phyloP scores from a whole-genome alignment of 1,140 invertebrate genomes.

The Hyles vespertilio region DNA sequence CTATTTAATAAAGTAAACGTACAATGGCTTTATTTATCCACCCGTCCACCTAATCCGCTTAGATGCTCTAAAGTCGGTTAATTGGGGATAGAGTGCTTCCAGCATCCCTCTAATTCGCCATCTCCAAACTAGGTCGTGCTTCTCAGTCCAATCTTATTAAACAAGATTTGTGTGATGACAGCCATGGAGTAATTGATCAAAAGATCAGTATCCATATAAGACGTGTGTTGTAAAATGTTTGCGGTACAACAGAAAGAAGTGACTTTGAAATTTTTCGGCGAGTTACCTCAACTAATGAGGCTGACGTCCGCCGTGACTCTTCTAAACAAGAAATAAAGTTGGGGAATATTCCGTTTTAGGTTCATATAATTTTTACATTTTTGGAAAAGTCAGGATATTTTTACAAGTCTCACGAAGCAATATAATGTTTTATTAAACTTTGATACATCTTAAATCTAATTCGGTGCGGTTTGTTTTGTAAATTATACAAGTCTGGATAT shows the following conservation, averaged over 20 bases:
- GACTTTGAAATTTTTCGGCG: slow-evolving; percentile 59
- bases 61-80: slow-evolving; percentile 3
- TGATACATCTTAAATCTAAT: too few species aligned
- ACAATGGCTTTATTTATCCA: neutral
- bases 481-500: too few species aligned
- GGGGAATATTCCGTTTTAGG: slow-evolving; percentile 6
- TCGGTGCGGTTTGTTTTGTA: too few species aligned
- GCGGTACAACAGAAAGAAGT: slow-evolving; percentile 32
- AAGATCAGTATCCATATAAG: too few species aligned
- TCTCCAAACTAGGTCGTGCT: slow-evolving; percentile 6
- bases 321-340: slow-evolving; percentile 38
- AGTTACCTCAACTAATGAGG: slow-evolving; percentile 66
- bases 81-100: slow-evolving; percentile 9
- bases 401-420: too few species aligned
- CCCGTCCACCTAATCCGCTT: neutral
- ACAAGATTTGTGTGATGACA: slow-evolving; percentile 4
- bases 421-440: too few species aligned
- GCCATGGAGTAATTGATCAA: neutral
- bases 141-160: slow-evolving; percentile 3
- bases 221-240: too few species aligned
- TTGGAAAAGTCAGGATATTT: too few species aligned
- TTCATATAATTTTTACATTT: too few species aligned
- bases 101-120: slow-evolving; percentile 1
- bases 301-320: slow-evolving; percentile 58
- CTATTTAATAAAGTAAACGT: too few species aligned